Conservation (phyloP, 1,140 invertebrate species). For the Drosophila oshimai region DNA sequence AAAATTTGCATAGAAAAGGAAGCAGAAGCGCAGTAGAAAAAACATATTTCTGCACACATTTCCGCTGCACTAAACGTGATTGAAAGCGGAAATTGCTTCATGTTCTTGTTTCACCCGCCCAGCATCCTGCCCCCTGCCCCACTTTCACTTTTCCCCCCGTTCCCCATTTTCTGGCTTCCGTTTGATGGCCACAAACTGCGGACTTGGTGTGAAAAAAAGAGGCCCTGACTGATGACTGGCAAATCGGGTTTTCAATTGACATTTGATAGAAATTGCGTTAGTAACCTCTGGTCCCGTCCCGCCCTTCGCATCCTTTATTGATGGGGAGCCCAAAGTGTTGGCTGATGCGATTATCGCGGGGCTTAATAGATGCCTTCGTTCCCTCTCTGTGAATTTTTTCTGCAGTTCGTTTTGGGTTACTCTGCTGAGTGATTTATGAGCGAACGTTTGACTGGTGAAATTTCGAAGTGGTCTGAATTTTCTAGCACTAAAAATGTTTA, state of each 20-base stretch:
- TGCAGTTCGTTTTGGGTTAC: not conserved
- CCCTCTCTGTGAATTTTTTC: not conserved
- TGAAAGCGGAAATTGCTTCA: constrained; percentile 73
- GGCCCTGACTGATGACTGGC: constrained; percentile 50
- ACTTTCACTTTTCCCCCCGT: constrained; percentile 7
- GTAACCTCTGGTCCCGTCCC: constrained; percentile 1
- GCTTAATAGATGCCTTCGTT: constrained; percentile 6
- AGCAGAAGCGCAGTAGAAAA: not conserved
- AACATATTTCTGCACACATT: constrained; percentile 55
- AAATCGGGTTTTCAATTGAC: constrained; percentile 76
- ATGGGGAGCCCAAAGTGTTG: constrained; percentile 24
- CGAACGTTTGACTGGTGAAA: not conserved
- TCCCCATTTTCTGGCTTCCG: constrained; percentile 52
- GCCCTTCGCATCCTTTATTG: not conserved
- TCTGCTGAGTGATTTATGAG: not conserved
- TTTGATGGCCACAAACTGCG: constrained; percentile 58
- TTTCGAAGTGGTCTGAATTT: not conserved
- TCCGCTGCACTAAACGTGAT: constrained; percentile 67
- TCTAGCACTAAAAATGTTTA: not conserved
- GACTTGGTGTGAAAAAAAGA: constrained; percentile 9
- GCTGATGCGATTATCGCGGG: constrained; percentile 59
- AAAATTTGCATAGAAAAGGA: constrained; percentile 3
- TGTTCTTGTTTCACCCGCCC: constrained; percentile 21
- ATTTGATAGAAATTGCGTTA: constrained; percentile 73
- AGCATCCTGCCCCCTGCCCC: not conserved